phyloP scores from a whole-genome alignment of 92 coral and sea anemone species.

The Palythoa grandis region DNA sequence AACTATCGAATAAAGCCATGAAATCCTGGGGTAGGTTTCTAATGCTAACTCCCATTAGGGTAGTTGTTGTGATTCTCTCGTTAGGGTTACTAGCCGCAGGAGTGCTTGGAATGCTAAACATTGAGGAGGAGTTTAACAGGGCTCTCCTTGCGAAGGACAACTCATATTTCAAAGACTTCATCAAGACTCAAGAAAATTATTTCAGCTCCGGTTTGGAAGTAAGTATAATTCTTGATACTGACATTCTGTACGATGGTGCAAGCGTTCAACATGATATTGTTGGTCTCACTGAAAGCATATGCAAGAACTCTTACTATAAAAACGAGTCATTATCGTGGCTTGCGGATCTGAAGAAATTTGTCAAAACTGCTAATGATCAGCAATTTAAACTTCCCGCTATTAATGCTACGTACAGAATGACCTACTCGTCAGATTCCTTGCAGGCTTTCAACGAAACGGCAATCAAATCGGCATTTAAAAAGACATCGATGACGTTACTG shows the following conservation, averaged over 20 bases:
- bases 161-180: slow-evolving; percentile 49
- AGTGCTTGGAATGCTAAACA: slow-evolving; percentile 58
- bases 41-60: slow-evolving; percentile 51
- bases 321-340: slow-evolving; percentile 58
- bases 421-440: not conserved
- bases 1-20: slow-evolving; percentile 57
- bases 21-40: slow-evolving; percentile 64
- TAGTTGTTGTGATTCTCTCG: slow-evolving; percentile 58
- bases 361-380: slow-evolving; percentile 11
- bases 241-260: slow-evolving; percentile 28
- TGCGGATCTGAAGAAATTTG: slow-evolving; percentile 41
- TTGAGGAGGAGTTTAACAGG: slow-evolving; percentile 61
- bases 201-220: slow-evolving; percentile 47
- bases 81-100: slow-evolving; percentile 62
- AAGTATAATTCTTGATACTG: slow-evolving; percentile 45
- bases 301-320: slow-evolving; percentile 43
- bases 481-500: slow-evolving; percentile 15
- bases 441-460: slow-evolving; percentile 17
- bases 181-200: slow-evolving; percentile 48
- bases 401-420: not conserved
- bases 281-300: slow-evolving; percentile 38
- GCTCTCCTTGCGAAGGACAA: slow-evolving; percentile 66
- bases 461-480: not conserved
- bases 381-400: not conserved
- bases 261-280: slow-evolving; percentile 44